These are phyloP conservation scores for Lasioglossum marginatum DNA, from an alignment of 2,888 invertebrate species.

Conservation along the genomic window DNA sequence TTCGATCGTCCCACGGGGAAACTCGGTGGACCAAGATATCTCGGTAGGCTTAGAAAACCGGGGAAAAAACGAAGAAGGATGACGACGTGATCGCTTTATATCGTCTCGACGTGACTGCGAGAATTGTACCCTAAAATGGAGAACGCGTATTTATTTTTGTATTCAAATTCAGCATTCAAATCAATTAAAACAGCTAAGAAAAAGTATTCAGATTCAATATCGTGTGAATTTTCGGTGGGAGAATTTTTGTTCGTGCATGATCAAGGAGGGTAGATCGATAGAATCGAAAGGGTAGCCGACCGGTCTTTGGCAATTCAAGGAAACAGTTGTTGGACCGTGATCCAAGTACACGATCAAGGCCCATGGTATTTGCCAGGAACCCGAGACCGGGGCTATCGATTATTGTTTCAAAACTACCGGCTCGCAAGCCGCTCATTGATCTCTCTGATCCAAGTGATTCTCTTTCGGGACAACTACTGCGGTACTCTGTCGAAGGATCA, in stretches of 20 bases:
- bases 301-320: background rate
- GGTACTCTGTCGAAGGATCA: conserved; percentile 38
- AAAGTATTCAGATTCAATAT: no score
- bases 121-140: background rate
- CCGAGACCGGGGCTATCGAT: conserved; percentile 35
- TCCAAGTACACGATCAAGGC: background rate
- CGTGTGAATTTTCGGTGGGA: background rate
- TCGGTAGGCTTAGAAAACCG: conserved; percentile 33
- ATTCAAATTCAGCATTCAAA: background rate
- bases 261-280: background rate
- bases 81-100: background rate
- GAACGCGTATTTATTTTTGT: background rate
- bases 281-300: background rate
- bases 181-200: background rate
- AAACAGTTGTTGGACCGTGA: background rate
- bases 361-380: conserved; percentile 2
- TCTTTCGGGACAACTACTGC: conserved; percentile 24
- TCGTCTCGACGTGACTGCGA: background rate
- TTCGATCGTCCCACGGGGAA: conserved; percentile 48
- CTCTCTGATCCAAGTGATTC: conserved; percentile 44
- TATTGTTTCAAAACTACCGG: conserved; percentile 47
- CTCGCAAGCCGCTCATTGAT: conserved; percentile 39
- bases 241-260: background rate
- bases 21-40: conserved; percentile 10
- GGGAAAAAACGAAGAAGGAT: conserved; percentile 32